These are phyloP conservation scores for Brachypalpus laphriformis DNA, from an alignment of 2,888 invertebrate species.

Conservation along the genomic window DNA sequence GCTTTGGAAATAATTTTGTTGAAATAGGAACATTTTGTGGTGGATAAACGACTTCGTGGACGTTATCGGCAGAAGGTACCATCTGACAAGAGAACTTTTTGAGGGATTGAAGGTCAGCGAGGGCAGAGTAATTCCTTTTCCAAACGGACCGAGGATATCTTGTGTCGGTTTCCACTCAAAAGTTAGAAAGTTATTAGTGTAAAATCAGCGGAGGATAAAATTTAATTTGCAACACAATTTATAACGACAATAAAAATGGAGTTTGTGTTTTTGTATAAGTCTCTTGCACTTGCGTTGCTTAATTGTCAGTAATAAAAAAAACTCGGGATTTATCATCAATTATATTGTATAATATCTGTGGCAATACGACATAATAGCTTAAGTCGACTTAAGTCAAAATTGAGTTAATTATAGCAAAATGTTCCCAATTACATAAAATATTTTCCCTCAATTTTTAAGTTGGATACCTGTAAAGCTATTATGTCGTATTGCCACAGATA, in stretches of 20 bases:
- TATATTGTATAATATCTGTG: too few relatives aligned
- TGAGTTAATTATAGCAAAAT: too few relatives aligned
- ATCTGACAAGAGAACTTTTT: not conserved
- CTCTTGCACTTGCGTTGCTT: too few relatives aligned
- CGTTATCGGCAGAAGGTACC: not conserved
- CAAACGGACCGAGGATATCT: not conserved
- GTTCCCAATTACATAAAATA: too few relatives aligned
- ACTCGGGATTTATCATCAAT: too few relatives aligned
- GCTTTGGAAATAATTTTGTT: slow-evolving; percentile 35
- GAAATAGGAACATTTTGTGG: slow-evolving; percentile 41
- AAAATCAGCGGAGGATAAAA: not conserved
- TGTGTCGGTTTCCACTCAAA: not conserved
- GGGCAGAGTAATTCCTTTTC: not conserved
- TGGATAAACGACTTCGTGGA: slow-evolving; percentile 12
- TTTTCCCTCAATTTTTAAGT: too few relatives aligned
- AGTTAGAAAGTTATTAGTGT: not conserved
- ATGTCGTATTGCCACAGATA: too few relatives aligned
- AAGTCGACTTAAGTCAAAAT: too few relatives aligned
- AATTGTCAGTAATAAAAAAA: not conserved
- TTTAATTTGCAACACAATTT: not conserved
- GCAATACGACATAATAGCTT: too few relatives aligned
- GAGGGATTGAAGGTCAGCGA: not conserved
- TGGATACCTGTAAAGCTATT: too few relatives aligned
- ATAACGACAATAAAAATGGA: not conserved
- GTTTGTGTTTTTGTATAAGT: not conserved